Evolutionary conservation across 2,888 invertebrate species (phyloP).

Genomic region (Halictus quadricinctus): DNA sequence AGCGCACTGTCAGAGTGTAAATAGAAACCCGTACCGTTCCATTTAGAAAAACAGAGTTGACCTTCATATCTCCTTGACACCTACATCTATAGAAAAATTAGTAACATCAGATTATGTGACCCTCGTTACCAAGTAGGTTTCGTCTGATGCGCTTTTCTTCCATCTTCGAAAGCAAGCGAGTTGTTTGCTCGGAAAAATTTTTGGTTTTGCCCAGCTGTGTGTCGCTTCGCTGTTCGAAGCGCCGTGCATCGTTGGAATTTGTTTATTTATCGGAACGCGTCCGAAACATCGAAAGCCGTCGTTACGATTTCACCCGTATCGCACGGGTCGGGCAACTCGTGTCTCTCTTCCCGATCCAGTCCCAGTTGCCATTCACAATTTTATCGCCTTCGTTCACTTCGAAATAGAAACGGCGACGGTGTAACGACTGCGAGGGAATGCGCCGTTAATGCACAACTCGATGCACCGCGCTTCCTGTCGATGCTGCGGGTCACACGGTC

Average conservation of each 20-base stretch:
- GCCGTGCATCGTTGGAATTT: neutral
- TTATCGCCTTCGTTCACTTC: neutral
- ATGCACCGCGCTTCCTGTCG: neutral
- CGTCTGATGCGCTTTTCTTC: too few species aligned
- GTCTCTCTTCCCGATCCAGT: neutral
- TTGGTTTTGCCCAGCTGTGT: too few species aligned
- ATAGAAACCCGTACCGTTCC: too few species aligned
- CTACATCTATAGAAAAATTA: too few species aligned
- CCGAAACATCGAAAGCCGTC: neutral
- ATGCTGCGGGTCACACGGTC: neutral
- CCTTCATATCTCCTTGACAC: too few species aligned
- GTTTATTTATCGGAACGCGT: neutral
- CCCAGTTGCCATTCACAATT: neutral
- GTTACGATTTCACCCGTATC: neutral
- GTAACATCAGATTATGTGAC: too few species aligned
- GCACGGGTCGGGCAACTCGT: neutral
- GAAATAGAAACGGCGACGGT: neutral
- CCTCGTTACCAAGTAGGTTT: too few species aligned
- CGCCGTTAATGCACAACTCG: neutral
- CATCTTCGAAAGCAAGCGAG: too few species aligned
- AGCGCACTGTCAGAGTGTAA: too few species aligned
- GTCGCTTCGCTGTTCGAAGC: neutral
- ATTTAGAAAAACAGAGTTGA: too few species aligned
- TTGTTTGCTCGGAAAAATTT: too few species aligned
- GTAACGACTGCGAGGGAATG: slow-evolving; percentile 9